A percentile compares a stretch with the other conserved stretches of the same genome.
Conservation (phyloP, 2,113 vertebrate species). For the Triplophysa dalaica region DNA sequence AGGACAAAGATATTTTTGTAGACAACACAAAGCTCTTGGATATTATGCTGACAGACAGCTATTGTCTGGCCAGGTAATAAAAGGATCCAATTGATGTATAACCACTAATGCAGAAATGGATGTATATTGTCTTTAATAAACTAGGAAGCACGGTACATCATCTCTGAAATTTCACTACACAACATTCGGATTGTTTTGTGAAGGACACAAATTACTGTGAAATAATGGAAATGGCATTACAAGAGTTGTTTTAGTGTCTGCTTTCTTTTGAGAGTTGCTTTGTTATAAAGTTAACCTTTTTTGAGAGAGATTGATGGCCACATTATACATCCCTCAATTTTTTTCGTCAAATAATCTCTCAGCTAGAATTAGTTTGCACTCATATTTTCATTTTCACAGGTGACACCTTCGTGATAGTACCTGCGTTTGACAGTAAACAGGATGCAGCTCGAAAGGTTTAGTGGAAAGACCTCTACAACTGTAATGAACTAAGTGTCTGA, state of each 20-base stretch:
- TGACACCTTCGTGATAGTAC: background rate
- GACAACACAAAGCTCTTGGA: background rate
- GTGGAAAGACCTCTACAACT: background rate
- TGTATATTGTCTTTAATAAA: slow-evolving; percentile 23
- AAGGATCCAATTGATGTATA: slow-evolving; percentile 41
- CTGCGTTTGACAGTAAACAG: background rate
- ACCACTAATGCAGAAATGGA: slow-evolving; percentile 19
- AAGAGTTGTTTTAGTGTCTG: slow-evolving; percentile 21
- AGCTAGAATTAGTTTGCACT: background rate
- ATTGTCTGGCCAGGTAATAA: slow-evolving; percentile 11
- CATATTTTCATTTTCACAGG: background rate
- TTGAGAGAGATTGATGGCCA: background rate
- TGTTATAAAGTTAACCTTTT: slow-evolving; percentile 28
- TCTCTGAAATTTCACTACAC: background rate
- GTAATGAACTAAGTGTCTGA: slow-evolving; percentile 6
- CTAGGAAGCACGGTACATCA: slow-evolving; percentile 15
- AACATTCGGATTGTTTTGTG: slow-evolving; percentile 13
- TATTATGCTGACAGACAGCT: slow-evolving; percentile 22
- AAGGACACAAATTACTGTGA: background rate
- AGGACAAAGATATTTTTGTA: background rate
- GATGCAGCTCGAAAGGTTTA: background rate
- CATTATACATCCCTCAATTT: background rate
- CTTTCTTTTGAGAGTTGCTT: slow-evolving; percentile 14
- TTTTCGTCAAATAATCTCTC: slow-evolving; percentile 6
- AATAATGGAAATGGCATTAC: background rate